Evolutionary conservation across 92 coral and sea anemone genomes (phyloP).

Genomic region (Umimayanthus chanpuru): DNA sequence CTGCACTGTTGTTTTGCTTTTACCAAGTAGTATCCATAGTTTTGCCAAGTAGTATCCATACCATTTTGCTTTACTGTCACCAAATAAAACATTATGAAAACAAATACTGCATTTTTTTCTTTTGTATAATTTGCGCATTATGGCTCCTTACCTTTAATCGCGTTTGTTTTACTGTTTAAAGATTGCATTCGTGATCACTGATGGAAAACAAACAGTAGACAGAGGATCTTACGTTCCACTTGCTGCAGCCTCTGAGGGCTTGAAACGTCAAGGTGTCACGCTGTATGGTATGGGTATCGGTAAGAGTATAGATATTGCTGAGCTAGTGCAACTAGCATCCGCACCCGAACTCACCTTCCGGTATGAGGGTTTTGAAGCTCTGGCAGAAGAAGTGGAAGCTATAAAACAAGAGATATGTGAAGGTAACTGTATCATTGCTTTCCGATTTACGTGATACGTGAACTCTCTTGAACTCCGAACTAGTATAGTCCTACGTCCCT

Average conservation of each 20-base stretch:
- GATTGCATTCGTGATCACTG: slow-evolving; percentile 39
- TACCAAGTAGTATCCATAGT: too few species aligned
- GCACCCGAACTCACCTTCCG: neutral
- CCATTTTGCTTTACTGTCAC: too few species aligned
- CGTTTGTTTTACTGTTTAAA: neutral
- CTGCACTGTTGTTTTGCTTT: too few species aligned
- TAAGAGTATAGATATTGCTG: neutral
- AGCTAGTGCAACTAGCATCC: slow-evolving; percentile 5
- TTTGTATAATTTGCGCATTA: neutral
- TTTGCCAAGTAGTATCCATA: too few species aligned
- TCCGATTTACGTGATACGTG: neutral
- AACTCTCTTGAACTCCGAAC: too few species aligned
- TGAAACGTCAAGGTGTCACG: slow-evolving; percentile 5
- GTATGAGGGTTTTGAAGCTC: slow-evolving; percentile 20
- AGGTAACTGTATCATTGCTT: slow-evolving; percentile 1
- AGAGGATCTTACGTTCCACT: slow-evolving; percentile 17
- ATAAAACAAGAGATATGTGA: slow-evolving; percentile 34
- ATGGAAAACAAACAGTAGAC: slow-evolving; percentile 16
- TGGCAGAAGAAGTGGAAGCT: slow-evolving; percentile 14
- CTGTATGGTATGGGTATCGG: slow-evolving; percentile 41
- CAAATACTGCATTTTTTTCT: too few species aligned
- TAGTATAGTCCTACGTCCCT: too few species aligned
- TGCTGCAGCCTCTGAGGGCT: slow-evolving; percentile 28
- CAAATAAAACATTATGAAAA: too few species aligned
- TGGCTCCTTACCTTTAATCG: neutral